These are phyloP conservation scores for Drosophila ironensis DNA, from an alignment of 1,140 invertebrate genomes.

Conservation along the genomic window DNA sequence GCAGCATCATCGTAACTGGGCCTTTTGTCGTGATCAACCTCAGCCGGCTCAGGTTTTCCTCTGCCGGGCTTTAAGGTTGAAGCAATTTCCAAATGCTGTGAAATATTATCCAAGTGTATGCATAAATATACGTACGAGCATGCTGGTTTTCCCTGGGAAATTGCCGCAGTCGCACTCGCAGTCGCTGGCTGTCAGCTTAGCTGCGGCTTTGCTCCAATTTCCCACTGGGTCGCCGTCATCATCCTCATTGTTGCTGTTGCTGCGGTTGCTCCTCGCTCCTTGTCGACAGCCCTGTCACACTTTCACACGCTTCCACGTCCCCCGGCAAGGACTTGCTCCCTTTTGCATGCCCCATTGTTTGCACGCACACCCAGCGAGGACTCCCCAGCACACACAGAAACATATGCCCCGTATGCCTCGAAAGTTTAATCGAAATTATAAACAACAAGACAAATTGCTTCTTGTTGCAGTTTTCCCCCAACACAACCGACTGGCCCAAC, in stretches of 20 bases:
- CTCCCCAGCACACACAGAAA: constrained; percentile 12
- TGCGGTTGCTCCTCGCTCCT: background rate
- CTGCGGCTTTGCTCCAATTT: constrained; percentile 77
- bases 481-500: background rate
- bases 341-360: constrained; percentile 40
- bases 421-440: constrained; percentile 81
- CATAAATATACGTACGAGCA: background rate
- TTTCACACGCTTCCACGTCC: constrained; percentile 43
- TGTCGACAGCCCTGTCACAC: constrained; percentile 70
- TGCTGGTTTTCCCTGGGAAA: constrained; percentile 12
- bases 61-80: constrained; percentile 51
- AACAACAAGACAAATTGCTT: constrained; percentile 79
- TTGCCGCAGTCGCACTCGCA: constrained; percentile 35
- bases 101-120: constrained; percentile 36
- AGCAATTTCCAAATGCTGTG: constrained; percentile 54
- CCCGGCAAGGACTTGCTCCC: constrained; percentile 6
- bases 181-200: constrained; percentile 65
- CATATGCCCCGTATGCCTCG: constrained; percentile 47
- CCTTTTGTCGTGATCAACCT: constrained; percentile 53
- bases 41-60: background rate
- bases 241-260: constrained; percentile 8
- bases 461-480: constrained; percentile 70
- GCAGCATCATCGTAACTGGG: constrained; percentile 25
- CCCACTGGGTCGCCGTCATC: constrained; percentile 63
- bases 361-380: constrained; percentile 30